These are phyloP conservation scores for Sinhomidia bicolor DNA, from an alignment of 2,888 invertebrate species.

Conservation along the genomic window DNA sequence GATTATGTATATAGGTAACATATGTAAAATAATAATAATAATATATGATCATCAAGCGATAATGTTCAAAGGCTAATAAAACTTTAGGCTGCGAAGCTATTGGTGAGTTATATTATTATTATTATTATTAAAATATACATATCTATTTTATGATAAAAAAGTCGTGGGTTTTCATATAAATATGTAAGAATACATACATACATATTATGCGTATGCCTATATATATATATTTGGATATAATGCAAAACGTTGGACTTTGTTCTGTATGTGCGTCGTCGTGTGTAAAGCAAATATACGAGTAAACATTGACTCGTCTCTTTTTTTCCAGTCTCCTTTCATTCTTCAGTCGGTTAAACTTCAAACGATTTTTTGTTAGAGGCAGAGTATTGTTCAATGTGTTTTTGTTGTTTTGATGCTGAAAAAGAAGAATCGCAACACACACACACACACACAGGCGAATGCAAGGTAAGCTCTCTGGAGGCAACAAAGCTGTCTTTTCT, in stretches of 20 bases:
- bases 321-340: slow-evolving; percentile 67
- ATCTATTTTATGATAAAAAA: neutral
- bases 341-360: slow-evolving; percentile 75
- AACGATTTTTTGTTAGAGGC: slow-evolving; percentile 70
- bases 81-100: slow-evolving; percentile 25
- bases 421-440: slow-evolving; percentile 28
- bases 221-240: slow-evolving; percentile 1
- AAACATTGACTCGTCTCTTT: slow-evolving; percentile 62
- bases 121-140: no score
- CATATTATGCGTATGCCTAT: neutral
- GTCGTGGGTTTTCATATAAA: neutral
- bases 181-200: slow-evolving; percentile 15
- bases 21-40: neutral
- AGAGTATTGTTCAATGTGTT: slow-evolving; percentile 73
- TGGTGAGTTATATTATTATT: slow-evolving; percentile 36
- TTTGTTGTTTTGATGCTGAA: slow-evolving; percentile 72
- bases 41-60: slow-evolving; percentile 15
- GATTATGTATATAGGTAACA: no score
- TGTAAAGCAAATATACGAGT: slow-evolving; percentile 45
- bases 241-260: slow-evolving; percentile 29
- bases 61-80: slow-evolving; percentile 66
- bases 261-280: no score
- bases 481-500: slow-evolving; percentile 17
- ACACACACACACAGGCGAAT: neutral
- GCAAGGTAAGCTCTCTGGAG: slow-evolving; percentile 48